Evolutionary conservation across 2,113 vertebrate genomes (phyloP).

Genomic region (Microcebus murinus): DNA sequence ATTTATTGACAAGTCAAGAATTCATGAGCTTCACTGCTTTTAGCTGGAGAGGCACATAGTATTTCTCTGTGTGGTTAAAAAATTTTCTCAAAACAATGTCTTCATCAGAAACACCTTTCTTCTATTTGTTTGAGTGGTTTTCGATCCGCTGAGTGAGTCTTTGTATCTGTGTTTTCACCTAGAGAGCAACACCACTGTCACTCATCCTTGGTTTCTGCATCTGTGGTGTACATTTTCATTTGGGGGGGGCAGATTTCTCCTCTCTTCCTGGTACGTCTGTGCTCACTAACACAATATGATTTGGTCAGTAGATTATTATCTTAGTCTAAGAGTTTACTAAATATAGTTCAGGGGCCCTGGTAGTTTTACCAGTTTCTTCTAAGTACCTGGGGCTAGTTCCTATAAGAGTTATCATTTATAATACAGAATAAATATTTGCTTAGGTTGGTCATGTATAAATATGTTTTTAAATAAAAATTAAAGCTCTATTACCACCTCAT

Average conservation of each 20-base stretch:
- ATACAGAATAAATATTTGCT: neutral
- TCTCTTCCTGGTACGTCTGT: neutral
- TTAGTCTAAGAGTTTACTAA: slow-evolving; percentile 15
- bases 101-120: neutral
- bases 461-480: neutral
- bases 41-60: neutral
- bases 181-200: neutral
- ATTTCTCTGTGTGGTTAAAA: neutral
- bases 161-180: neutral
- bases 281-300: neutral
- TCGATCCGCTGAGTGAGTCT: neutral
- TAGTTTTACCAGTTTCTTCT: neutral
- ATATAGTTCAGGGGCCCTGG: neutral
- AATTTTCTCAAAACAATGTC: neutral
- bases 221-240: neutral
- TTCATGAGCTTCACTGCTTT: neutral
- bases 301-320: neutral
- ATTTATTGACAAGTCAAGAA: slow-evolving; percentile 27
- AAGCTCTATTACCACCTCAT: neutral
- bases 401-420: slow-evolving; percentile 17
- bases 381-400: neutral
- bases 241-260: neutral
- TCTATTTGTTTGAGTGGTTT: neutral
- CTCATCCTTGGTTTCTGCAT: neutral
- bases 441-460: neutral